Evolutionary conservation across 2,797 vertebrate species (phyloP).

Genomic region (Trematomus bernacchii): DNA sequence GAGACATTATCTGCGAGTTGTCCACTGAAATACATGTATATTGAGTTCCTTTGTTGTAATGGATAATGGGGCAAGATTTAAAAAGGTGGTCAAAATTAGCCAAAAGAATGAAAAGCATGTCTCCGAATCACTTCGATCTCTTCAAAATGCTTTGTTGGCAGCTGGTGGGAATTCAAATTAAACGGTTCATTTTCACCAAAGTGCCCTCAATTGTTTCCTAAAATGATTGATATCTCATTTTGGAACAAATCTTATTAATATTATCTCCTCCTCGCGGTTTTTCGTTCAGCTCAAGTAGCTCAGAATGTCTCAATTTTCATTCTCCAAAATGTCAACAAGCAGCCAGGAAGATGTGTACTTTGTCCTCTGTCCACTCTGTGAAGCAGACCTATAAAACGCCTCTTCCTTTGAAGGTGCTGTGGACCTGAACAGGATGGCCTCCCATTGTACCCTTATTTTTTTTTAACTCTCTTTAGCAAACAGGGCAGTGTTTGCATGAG

Average conservation of each 20-base stretch:
- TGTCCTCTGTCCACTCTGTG: constrained; percentile 59
- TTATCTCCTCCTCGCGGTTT: constrained; percentile 40
- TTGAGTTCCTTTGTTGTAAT: constrained; percentile 25
- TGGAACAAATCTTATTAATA: constrained; percentile 38
- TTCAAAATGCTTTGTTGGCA: constrained; percentile 42
- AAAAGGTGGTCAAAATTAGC: constrained; percentile 6
- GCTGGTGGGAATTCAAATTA: constrained; percentile 51
- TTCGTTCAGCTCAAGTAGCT: constrained; percentile 45
- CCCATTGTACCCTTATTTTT: constrained; percentile 30
- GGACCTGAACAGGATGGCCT: constrained; percentile 50
- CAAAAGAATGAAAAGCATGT: constrained; percentile 53
- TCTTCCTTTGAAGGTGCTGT: constrained; percentile 72
- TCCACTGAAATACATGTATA: constrained; percentile 37
- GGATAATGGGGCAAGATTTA: constrained; percentile 17
- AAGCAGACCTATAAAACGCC: constrained; percentile 66
- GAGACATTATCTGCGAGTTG: constrained; percentile 56
- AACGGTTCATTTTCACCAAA: constrained; percentile 48
- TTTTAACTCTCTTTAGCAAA: constrained; percentile 59
- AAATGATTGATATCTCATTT: constrained; percentile 41
- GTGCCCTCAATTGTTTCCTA: constrained; percentile 23
- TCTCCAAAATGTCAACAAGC: constrained; percentile 55
- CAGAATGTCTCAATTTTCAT: constrained; percentile 28
- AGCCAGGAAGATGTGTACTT: constrained; percentile 54
- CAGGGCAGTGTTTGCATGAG: constrained; percentile 56
- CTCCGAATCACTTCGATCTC: constrained; percentile 47